phyloP scores from a whole-genome alignment of 2,113 vertebrate genomes.

The cattle (Bos taurus) region DNA sequence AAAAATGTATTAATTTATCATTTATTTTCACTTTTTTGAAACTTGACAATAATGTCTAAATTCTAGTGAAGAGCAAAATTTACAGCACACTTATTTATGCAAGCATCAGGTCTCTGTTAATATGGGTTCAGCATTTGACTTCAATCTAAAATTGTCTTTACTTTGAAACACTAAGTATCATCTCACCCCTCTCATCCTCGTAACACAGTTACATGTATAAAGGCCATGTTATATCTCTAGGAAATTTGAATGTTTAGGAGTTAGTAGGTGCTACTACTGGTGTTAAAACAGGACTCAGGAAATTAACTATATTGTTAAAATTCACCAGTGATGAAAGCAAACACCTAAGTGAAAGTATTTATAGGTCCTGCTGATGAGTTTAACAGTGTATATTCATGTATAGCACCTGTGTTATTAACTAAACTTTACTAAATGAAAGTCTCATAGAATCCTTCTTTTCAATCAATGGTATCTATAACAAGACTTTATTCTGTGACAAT shows the following conservation, averaged over 20 bases:
- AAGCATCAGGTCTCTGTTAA: neutral
- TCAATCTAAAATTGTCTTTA: neutral
- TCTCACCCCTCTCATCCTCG: neutral
- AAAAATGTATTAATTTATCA: neutral
- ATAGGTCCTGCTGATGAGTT: neutral
- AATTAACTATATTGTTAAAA: slow-evolving; percentile 43
- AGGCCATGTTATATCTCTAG: neutral
- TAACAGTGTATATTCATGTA: slow-evolving; percentile 14
- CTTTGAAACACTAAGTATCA: neutral
- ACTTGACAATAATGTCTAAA: neutral
- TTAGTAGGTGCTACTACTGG: neutral
- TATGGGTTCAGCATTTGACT: neutral
- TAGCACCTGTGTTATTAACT: neutral
- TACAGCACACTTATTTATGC: neutral
- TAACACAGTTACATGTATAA: neutral
- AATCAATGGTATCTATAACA: neutral
- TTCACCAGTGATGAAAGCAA: neutral
- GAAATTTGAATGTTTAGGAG: neutral
- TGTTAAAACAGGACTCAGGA: neutral
- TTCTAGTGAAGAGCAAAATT: neutral
- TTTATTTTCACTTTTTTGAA: neutral
- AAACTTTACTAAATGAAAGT: slow-evolving; percentile 16
- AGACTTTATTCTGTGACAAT: neutral
- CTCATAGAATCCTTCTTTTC: slow-evolving; percentile 24
- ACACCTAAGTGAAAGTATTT: neutral